Evolutionary conservation across 2,113 vertebrate genomes (phyloP).

Genomic region (Petromus typicus): DNA sequence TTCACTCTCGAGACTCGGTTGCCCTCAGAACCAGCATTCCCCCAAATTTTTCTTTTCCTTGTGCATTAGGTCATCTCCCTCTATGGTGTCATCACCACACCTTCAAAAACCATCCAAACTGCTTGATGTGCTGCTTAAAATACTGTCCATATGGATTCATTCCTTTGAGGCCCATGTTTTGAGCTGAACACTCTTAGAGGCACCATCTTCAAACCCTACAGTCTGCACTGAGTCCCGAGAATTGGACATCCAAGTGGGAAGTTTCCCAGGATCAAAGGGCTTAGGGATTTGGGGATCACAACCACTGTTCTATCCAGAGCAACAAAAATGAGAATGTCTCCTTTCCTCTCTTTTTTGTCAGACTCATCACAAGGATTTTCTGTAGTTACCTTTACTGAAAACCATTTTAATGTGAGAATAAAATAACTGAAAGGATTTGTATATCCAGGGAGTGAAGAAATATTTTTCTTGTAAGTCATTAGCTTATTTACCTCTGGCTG

Average conservation of each 20-base stretch:
- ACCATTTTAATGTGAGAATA: neutral
- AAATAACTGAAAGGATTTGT: neutral
- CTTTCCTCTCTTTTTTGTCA: neutral
- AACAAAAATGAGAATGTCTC: neutral
- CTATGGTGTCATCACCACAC: neutral
- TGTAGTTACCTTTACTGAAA: neutral
- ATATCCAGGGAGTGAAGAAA: neutral
- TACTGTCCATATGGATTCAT: neutral
- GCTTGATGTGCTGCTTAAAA: neutral
- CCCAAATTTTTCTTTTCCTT: neutral
- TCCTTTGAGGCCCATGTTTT: neutral
- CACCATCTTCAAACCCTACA: neutral
- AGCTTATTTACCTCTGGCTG: neutral
- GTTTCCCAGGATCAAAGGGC: neutral
- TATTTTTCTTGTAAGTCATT: neutral
- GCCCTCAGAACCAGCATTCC: neutral
- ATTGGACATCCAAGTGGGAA: too few relatives aligned
- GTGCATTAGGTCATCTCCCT: neutral
- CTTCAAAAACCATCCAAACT: neutral
- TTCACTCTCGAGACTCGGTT: neutral
- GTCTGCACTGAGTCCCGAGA: neutral
- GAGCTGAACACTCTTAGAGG: rapidly evolving
- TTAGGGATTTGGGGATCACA: neutral
- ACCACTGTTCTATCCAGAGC: neutral
- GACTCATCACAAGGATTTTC: neutral